A percentile compares a stretch with the other conserved stretches of the same genome.
These are phyloP conservation scores for Tragelaphus buxtoni DNA, from an alignment of 2,113 vertebrate genomes.

Conservation along the genomic window DNA sequence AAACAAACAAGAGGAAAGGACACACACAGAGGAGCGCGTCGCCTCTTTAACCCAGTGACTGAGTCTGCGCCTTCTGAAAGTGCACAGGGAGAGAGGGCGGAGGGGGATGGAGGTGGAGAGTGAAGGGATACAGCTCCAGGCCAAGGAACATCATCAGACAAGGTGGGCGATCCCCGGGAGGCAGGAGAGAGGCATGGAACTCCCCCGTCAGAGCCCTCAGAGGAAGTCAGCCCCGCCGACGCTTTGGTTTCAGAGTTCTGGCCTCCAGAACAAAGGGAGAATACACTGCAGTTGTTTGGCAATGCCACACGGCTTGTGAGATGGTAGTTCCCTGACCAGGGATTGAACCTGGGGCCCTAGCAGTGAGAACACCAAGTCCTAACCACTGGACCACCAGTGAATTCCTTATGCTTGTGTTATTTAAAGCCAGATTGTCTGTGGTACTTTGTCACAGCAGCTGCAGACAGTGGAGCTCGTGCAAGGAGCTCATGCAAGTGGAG, in stretches of 20 bases:
- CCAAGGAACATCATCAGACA: fast-evolving
- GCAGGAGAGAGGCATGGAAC: not conserved
- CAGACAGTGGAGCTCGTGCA: not conserved
- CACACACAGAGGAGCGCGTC: not conserved
- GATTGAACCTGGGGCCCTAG: not conserved
- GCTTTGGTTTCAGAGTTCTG: not conserved
- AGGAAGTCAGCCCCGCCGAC: not conserved
- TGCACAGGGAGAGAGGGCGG: not conserved
- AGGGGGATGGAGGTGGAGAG: not conserved
- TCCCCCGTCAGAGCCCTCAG: not conserved
- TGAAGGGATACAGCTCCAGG: not conserved
- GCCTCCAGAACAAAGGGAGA: not conserved
- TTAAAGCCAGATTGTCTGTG: not conserved
- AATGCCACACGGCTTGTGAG: not conserved
- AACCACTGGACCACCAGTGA: not conserved
- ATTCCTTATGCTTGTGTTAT: not conserved
- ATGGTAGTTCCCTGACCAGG: not conserved
- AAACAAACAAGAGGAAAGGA: not conserved
- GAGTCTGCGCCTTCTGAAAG: not conserved
- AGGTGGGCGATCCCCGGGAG: fast-evolving
- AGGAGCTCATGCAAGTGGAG: not conserved
- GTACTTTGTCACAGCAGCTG: not conserved
- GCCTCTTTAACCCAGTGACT: not conserved
- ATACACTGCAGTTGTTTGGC: not conserved
- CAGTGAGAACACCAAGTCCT: not conserved